Percentiles rank a stretch among this genome's conserved stretches.
Evolutionary conservation across 2,888 invertebrate species (phyloP).

Genomic region (Scaptomyza parva): DNA sequence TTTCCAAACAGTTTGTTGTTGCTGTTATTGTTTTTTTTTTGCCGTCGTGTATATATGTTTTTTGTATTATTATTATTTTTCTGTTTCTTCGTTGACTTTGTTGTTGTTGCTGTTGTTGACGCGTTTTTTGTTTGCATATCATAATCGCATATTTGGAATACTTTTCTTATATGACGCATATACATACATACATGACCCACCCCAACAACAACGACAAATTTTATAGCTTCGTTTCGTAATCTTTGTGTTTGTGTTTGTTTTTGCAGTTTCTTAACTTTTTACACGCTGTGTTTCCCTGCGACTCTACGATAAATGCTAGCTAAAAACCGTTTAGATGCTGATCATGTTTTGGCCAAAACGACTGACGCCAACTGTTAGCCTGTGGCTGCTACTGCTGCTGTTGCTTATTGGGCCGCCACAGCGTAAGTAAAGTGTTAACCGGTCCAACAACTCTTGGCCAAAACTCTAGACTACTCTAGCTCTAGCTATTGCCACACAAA

Average conservation of each 20-base stretch:
- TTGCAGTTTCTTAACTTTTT: constrained; percentile 45
- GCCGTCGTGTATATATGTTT: not conserved
- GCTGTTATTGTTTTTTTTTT: constrained; percentile 28
- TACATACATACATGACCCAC: constrained; percentile 12
- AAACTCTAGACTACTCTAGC: constrained; percentile 43
- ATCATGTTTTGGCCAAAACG: constrained; percentile 76
- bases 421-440: constrained; percentile 58
- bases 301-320: constrained; percentile 60
- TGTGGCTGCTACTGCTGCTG: constrained; percentile 50
- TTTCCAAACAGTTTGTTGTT: constrained; percentile 71
- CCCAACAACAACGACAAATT: not conserved
- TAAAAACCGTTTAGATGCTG: constrained; percentile 33
- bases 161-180: constrained; percentile 62
- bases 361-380: constrained; percentile 56
- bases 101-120: constrained; percentile 45
- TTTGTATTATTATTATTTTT: constrained; percentile 34
- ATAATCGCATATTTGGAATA: constrained; percentile 49
- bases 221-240: constrained; percentile 57
- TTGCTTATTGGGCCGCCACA: constrained; percentile 58
- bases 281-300: constrained; percentile 14
- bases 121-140: constrained; percentile 49
- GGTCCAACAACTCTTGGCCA: constrained; percentile 14
- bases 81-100: constrained; percentile 29
- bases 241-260: constrained; percentile 32
- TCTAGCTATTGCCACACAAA: constrained; percentile 15